These are phyloP conservation scores for Troides aeacus DNA, from an alignment of 2,888 invertebrate genomes.

Conservation along the genomic window DNA sequence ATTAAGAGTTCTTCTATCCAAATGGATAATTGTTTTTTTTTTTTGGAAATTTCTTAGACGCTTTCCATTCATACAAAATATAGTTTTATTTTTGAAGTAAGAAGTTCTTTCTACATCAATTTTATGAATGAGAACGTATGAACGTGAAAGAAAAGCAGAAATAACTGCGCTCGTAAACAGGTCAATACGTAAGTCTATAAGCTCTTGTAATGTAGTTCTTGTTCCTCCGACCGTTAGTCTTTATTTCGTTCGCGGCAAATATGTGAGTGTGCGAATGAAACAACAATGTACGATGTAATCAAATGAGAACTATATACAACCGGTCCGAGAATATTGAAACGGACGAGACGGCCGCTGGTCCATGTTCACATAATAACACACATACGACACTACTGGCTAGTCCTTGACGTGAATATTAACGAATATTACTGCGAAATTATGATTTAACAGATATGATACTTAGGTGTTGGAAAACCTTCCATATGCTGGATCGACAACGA, in stretches of 20 bases:
- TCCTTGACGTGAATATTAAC: neutral
- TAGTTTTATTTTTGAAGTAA: neutral
- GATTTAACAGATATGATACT: neutral
- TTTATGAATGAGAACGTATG: constrained; percentile 17
- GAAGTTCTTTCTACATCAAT: constrained; percentile 1
- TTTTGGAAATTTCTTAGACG: no score
- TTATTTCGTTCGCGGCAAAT: constrained; percentile 57
- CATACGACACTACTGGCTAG: neutral
- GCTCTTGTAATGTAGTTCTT: constrained; percentile 59
- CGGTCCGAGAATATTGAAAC: constrained; percentile 42
- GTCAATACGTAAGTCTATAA: constrained; percentile 50
- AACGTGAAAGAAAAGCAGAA: constrained; percentile 8
- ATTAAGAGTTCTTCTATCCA: no score
- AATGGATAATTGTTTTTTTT: no score
- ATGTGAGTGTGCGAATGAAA: constrained; percentile 53
- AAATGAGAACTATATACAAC: constrained; percentile 60
- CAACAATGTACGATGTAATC: constrained; percentile 65
- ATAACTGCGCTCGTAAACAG: constrained; percentile 54
- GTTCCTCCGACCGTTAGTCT: constrained; percentile 57
- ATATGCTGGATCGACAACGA: no score
- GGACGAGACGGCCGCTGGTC: constrained; percentile 30
- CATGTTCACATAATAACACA: constrained; percentile 15
- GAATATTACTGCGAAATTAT: neutral
- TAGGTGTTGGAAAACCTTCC: no score
- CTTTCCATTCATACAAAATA: neutral